Evolutionary conservation across 2,797 vertebrate species (phyloP).

Genomic region (Anniella stebbinsi): DNA sequence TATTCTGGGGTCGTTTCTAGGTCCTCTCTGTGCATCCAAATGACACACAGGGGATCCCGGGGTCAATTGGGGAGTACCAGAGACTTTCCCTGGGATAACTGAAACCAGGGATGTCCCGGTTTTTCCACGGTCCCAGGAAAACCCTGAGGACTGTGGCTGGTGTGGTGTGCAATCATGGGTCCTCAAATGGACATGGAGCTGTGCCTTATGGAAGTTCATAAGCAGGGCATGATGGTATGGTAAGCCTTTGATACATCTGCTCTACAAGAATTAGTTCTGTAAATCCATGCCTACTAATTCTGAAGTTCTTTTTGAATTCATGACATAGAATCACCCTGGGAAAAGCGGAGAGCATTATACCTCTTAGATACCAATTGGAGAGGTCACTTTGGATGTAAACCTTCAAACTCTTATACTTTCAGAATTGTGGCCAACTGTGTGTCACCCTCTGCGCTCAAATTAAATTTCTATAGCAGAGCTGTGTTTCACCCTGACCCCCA

Average conservation of each 20-base stretch:
- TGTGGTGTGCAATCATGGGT: too few relatives aligned
- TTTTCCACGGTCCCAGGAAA: too few relatives aligned
- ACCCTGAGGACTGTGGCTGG: too few relatives aligned
- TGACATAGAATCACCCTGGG: not conserved
- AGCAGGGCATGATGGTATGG: not conserved
- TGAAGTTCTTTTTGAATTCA: not conserved
- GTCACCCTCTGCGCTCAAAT: not conserved
- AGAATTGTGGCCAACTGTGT: not conserved
- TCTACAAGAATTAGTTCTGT: not conserved
- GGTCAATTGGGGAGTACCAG: too few relatives aligned
- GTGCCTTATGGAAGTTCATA: not conserved
- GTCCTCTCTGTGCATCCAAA: too few relatives aligned
- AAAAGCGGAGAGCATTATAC: not conserved
- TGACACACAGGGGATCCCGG: too few relatives aligned
- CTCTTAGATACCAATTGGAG: not conserved
- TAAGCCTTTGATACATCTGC: not conserved
- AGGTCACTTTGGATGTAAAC: not conserved
- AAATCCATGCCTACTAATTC: not conserved
- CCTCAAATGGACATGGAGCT: too few relatives aligned
- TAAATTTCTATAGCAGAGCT: not conserved
- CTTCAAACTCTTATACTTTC: not conserved
- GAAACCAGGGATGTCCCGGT: too few relatives aligned
- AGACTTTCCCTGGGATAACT: too few relatives aligned
- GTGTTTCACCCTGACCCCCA: not conserved
- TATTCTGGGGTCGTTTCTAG: too few relatives aligned